phyloP scores from a whole-genome alignment of 2,888 invertebrate species.

The Geotrupes spiniger region DNA sequence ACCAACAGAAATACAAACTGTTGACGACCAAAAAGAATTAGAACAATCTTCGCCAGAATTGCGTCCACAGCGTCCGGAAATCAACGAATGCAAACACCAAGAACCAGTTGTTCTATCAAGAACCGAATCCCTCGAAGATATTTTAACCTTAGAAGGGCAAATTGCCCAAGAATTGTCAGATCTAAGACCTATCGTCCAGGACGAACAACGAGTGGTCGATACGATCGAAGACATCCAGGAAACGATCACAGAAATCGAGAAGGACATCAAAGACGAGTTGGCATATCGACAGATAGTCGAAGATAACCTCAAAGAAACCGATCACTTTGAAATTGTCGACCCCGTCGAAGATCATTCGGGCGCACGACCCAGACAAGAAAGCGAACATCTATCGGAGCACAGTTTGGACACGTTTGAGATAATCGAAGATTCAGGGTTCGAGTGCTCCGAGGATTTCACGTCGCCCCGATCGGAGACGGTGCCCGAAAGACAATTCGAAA shows the following conservation, averaged over 20 bases:
- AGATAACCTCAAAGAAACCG: too few relatives aligned
- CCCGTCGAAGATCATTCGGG: neutral
- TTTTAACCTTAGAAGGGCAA: slow-evolving; percentile 7
- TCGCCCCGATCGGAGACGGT: neutral
- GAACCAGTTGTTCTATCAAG: slow-evolving; percentile 1
- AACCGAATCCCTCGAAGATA: slow-evolving; percentile 11
- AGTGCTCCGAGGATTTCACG: neutral
- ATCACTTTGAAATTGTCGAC: slow-evolving; percentile 2
- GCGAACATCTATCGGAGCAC: too few relatives aligned
- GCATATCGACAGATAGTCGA: too few relatives aligned
- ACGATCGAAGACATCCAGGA: neutral
- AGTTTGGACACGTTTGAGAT: slow-evolving; percentile 1
- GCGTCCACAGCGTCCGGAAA: neutral
- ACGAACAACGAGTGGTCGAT: too few relatives aligned
- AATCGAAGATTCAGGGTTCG: neutral
- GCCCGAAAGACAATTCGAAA: slow-evolving; percentile 12
- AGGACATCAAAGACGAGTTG: neutral
- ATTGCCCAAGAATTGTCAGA: neutral
- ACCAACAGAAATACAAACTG: neutral
- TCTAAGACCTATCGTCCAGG: neutral
- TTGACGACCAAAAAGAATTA: neutral
- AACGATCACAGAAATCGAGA: neutral
- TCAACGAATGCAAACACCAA: neutral
- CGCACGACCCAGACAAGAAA: neutral
- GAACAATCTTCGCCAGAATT: neutral